Conservation (phyloP, 2,888 invertebrate genomes). For the Timandra comae region DNA sequence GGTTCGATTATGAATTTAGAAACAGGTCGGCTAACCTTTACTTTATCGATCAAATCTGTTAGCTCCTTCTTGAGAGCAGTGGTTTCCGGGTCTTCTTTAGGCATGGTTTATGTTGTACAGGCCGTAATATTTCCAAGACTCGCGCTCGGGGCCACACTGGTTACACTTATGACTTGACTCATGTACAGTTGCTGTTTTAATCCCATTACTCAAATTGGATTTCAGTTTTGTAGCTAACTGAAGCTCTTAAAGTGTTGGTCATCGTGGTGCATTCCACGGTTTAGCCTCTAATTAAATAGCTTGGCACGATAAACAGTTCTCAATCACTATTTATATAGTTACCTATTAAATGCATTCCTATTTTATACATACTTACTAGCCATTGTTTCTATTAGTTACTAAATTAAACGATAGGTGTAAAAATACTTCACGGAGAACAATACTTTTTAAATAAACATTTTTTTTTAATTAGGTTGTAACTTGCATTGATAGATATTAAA, state of each 20-base stretch:
- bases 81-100: conserved; percentile 89
- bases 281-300: conserved; percentile 21
- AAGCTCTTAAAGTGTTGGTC: conserved; percentile 55
- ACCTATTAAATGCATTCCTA: too few relatives aligned
- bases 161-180: conserved; percentile 26
- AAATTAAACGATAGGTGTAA: too few relatives aligned
- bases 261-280: conserved; percentile 22
- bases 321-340: too few relatives aligned
- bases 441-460: too few relatives aligned
- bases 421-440: too few relatives aligned
- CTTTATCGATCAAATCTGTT: conserved; percentile 85
- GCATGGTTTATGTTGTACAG: conserved; percentile 65
- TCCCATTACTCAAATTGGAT: conserved; percentile 63
- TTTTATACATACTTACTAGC: too few relatives aligned
- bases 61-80: conserved; percentile 87
- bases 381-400: too few relatives aligned
- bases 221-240: conserved; percentile 40
- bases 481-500: too few relatives aligned
- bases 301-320: conserved; percentile 7
- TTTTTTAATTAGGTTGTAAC: too few relatives aligned
- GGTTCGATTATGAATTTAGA: neutral
- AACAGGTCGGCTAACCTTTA: conserved; percentile 79
- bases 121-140: conserved; percentile 4
- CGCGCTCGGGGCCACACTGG: conserved; percentile 14
- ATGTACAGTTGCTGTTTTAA: conserved; percentile 33